These are phyloP conservation scores for Clarias magur DNA, from an alignment of 2,113 vertebrate genomes.

Conservation along the genomic window DNA sequence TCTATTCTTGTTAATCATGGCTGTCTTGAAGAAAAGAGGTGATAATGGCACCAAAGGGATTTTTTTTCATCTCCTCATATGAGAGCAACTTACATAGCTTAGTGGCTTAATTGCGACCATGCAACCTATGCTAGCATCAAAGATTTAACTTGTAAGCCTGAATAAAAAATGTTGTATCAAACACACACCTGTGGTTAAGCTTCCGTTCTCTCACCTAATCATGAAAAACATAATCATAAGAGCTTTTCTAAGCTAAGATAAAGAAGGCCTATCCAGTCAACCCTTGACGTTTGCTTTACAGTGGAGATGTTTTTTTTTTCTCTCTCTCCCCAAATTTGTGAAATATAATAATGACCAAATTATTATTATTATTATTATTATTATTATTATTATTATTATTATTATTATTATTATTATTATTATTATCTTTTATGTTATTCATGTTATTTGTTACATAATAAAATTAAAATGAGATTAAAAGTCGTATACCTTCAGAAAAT, in stretches of 20 bases:
- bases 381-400: too few relatives aligned
- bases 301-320: background rate
- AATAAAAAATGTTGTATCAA: constrained; percentile 18
- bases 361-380: too few relatives aligned
- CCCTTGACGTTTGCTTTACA: background rate
- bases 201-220: background rate
- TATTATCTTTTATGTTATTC: too few relatives aligned
- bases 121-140: constrained; percentile 10
- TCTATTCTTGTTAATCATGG: constrained; percentile 31
- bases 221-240: too few relatives aligned
- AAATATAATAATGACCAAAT: background rate
- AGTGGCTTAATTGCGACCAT: constrained; percentile 25
- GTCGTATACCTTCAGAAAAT: background rate
- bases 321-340: too few relatives aligned
- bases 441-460: background rate
- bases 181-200: constrained; percentile 7
- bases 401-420: too few relatives aligned
- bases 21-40: constrained; percentile 23
- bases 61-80: background rate
- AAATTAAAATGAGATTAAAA: background rate
- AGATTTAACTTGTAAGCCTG: constrained; percentile 26
- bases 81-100: constrained; percentile 25
- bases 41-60: constrained; percentile 29
- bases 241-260: constrained; percentile 23
- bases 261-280: background rate